Base-by-base conservation (phyloP, 2,797 vertebrate species). In the Mallotus villosus region DNA sequence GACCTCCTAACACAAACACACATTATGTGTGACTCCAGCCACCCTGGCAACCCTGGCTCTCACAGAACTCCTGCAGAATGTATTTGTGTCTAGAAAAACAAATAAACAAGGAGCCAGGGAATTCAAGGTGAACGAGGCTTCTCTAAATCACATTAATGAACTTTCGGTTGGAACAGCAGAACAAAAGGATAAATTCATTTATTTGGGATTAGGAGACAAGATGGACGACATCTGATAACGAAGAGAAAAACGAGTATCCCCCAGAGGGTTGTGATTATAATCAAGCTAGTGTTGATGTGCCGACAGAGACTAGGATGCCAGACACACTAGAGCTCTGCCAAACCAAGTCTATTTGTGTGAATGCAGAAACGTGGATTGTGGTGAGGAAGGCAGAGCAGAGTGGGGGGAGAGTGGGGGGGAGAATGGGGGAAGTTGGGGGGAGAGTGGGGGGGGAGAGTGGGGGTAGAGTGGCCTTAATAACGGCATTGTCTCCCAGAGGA, bases 121-220 rank as follows among this genome's bases (percentile, higher is more conserved):
- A 19, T 14, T 1, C 19, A 19, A 22, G 11, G 29, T 63, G 4
- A 7, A 63, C 5, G 4, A 8, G 32, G 61, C 61, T 32, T 11
- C 9, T 63, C 7, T 41, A 60, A 12, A 59, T 5, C 6, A 2
- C 6, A 21, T 22, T 34, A 14, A 68, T 41, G 17, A 34, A 34
- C 32, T 5, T 34, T 34, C 32, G 3, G 32, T 34, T 34, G 5
- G 32, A 34, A 34, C 32, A 7, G 32, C 32, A 71, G 29, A 51
- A 71, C 5, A 27, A 49, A 62, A 51, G 19, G 17, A 64, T 51
- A 64, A 64, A 7, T 21, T 22, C 49, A 62, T 34, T 61, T 49
- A 19, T 9, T 27, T 14, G 11, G 17, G 24, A 12, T 46, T 70
- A 19, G 9, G 24, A 69, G 29, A 37, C 2, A 37, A 57, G 29